These are phyloP conservation scores for Tinamus guttatus DNA, from an alignment of 2,113 vertebrate genomes.

Conservation along the genomic window DNA sequence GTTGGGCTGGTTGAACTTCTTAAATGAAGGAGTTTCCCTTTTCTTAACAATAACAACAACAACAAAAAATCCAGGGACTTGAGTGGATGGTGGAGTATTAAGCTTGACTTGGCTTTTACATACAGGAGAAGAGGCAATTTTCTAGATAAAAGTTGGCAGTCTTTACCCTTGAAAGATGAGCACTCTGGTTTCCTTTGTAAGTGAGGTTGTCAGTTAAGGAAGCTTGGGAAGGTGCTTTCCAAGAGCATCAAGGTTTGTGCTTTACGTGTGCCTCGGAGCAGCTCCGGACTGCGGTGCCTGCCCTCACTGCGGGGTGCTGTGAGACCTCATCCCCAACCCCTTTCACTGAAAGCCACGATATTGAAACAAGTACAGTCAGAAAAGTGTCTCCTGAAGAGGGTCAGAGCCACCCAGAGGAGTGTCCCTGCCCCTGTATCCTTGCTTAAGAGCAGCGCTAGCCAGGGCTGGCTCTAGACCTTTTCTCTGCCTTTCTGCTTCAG, in stretches of 20 bases:
- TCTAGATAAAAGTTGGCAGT: neutral
- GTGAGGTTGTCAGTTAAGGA: neutral
- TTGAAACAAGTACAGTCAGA: neutral
- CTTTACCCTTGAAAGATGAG: neutral
- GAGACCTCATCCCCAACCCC: neutral
- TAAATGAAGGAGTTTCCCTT: neutral
- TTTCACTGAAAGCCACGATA: too few species aligned
- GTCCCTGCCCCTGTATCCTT: neutral
- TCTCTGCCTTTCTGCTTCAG: neutral
- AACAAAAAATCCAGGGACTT: neutral
- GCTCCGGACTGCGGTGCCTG: neutral
- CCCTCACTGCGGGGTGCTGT: neutral
- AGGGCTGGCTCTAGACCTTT: neutral
- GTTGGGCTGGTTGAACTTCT: neutral
- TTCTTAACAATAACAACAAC: neutral
- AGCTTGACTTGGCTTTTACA: neutral
- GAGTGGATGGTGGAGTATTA: neutral
- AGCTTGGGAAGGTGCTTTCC: neutral
- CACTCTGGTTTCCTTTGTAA: neutral
- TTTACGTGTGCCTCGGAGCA: neutral
- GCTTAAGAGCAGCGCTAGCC: neutral
- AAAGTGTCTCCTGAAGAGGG: neutral
- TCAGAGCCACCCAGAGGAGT: fast-evolving
- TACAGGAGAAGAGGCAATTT: neutral
- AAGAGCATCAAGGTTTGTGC: neutral